Evolutionary conservation across 2,888 invertebrate genomes (phyloP).

Genomic region (Melinopterus prodromus): DNA sequence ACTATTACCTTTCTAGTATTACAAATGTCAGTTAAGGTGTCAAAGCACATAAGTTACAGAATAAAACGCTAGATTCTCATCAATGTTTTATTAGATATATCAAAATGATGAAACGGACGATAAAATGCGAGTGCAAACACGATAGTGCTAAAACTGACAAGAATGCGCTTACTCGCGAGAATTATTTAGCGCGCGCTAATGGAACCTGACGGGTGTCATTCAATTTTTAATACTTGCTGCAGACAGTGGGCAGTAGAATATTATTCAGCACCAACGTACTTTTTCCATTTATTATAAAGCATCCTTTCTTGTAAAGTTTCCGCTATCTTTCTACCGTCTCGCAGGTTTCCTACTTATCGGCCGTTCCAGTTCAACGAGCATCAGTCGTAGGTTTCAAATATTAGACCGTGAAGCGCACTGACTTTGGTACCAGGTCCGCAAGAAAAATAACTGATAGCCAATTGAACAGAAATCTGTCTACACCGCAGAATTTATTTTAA

Average conservation of each 20-base stretch:
- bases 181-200: not conserved
- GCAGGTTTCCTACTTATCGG: not conserved
- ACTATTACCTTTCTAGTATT: no score
- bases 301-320: not conserved
- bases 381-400: not conserved
- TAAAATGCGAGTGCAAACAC: no score
- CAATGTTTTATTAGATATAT: no score
- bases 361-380: not conserved
- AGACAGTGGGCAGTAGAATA: not conserved
- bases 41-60: no score
- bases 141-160: not conserved
- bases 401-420: not conserved
- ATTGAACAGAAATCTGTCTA: not conserved
- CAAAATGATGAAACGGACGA: no score
- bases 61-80: no score
- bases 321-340: not conserved
- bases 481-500: not conserved
- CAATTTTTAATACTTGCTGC: not conserved
- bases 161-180: not conserved
- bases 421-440: not conserved
- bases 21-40: no score
- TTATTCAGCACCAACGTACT: not conserved
- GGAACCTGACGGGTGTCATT: not conserved
- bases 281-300: not conserved
- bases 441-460: slow-evolving; percentile 4